Evolutionary conservation across 2,888 invertebrate genomes (phyloP).

Genomic region (Notocelia uddmanniana): DNA sequence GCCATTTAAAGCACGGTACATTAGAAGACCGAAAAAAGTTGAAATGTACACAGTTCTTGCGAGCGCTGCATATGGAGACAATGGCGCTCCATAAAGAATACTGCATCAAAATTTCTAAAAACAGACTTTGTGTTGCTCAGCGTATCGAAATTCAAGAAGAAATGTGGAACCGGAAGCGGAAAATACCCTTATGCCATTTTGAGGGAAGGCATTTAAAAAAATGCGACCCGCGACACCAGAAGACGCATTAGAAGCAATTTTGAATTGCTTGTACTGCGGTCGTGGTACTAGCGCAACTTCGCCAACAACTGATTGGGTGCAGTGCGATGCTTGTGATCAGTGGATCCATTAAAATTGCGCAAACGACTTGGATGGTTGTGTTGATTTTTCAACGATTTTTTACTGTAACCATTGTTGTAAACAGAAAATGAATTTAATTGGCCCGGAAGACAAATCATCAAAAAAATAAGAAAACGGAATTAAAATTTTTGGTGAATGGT

Average conservation of each 20-base stretch:
- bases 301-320: neutral
- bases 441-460: neutral
- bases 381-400: neutral
- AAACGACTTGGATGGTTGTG: neutral
- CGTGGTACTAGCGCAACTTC: neutral
- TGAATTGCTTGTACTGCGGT: neutral
- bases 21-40: neutral
- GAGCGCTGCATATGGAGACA: neutral
- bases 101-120: neutral
- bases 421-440: neutral
- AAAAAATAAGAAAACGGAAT: neutral
- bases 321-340: conserved; percentile 1
- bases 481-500: neutral
- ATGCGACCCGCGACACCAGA: neutral
- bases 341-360: neutral
- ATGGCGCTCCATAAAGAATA: neutral
- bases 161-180: neutral
- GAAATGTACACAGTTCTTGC: neutral
- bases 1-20: neutral
- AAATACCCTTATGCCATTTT: neutral
- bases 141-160: neutral
- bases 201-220: conserved; percentile 14
- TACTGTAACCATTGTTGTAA: conserved; percentile 9
- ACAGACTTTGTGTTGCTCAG: neutral
- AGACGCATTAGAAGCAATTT: neutral